Conservation (phyloP, 2,113 vertebrate genomes). For the Alethe castanea region DNA sequence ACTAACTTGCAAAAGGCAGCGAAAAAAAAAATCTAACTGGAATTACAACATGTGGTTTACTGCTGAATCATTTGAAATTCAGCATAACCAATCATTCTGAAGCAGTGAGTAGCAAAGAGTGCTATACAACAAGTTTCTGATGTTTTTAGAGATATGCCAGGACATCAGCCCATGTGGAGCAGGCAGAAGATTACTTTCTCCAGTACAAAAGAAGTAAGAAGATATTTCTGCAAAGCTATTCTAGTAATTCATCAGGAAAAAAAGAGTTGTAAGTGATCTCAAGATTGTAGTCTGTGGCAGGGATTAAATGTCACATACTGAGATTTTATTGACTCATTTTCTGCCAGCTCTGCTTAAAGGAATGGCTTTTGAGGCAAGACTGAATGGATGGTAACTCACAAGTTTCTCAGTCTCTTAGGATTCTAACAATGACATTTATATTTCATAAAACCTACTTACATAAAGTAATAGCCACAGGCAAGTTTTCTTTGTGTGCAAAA, state of each 20-base stretch:
- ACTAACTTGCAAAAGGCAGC: neutral
- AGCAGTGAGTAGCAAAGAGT: neutral
- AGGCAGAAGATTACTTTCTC: neutral
- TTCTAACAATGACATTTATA: conserved; percentile 5
- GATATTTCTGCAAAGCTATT: neutral
- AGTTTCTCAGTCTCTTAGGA: neutral
- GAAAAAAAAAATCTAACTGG: neutral
- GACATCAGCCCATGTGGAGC: neutral
- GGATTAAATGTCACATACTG: conserved; percentile 37
- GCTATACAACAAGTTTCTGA: neutral
- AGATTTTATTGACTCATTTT: conserved; percentile 28
- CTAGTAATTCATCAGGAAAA: neutral
- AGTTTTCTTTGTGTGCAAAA: conserved; percentile 13
- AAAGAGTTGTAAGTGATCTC: neutral
- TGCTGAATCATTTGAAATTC: neutral
- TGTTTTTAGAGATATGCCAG: neutral
- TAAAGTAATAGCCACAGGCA: neutral
- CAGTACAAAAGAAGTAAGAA: neutral
- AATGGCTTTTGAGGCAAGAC: neutral
- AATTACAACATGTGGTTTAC: neutral
- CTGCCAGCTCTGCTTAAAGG: conserved; percentile 14
- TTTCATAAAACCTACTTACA: conserved; percentile 1
- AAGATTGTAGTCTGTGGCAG: neutral
- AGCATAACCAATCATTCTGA: neutral
- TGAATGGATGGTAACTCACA: neutral